A percentile compares a stretch with the other conserved stretches of the same genome.
phyloP scores from a whole-genome alignment of 2,888 invertebrate species.

The Thecocarcelia acutangulata region DNA sequence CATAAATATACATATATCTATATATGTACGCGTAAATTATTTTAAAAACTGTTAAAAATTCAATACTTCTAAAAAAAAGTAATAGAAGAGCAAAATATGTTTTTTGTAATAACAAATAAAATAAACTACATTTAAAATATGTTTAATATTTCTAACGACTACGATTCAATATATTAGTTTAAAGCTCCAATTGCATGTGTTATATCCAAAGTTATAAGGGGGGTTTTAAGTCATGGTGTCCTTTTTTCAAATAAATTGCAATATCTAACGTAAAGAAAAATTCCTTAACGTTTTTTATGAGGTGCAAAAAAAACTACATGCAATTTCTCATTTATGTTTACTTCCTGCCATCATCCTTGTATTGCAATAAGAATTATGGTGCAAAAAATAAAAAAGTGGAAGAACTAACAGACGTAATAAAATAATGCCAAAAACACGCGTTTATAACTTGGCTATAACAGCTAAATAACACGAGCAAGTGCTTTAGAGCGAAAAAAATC shows the following conservation, averaged over 20 bases:
- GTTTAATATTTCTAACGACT: constrained; percentile 52
- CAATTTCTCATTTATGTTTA: constrained; percentile 38
- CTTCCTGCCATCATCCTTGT: neutral
- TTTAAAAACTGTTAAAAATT: too few species aligned
- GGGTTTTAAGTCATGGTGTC: constrained; percentile 48
- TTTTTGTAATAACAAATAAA: neutral
- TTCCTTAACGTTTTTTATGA: constrained; percentile 76
- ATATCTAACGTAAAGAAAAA: constrained; percentile 25
- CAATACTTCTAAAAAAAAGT: too few species aligned
- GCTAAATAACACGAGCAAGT: constrained; percentile 32
- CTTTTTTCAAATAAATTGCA: constrained; percentile 44
- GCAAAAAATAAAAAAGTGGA: constrained; percentile 60
- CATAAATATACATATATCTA: too few species aligned
- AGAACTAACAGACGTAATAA: constrained; percentile 70
- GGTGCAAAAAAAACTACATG: constrained; percentile 79
- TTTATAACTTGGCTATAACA: constrained; percentile 63
- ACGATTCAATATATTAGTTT: too few species aligned
- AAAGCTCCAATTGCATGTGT: constrained; percentile 30
- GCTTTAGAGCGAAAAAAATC: neutral
- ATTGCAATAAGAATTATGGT: neutral
- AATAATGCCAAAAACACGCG: constrained; percentile 77
- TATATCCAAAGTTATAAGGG: neutral
- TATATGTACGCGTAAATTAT: too few species aligned
- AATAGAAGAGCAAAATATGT: too few species aligned
- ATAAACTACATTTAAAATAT: constrained; percentile 69